These are phyloP conservation scores for Syngnathus scovelli DNA, from an alignment of 2,113 vertebrate genomes.

Conservation along the genomic window DNA sequence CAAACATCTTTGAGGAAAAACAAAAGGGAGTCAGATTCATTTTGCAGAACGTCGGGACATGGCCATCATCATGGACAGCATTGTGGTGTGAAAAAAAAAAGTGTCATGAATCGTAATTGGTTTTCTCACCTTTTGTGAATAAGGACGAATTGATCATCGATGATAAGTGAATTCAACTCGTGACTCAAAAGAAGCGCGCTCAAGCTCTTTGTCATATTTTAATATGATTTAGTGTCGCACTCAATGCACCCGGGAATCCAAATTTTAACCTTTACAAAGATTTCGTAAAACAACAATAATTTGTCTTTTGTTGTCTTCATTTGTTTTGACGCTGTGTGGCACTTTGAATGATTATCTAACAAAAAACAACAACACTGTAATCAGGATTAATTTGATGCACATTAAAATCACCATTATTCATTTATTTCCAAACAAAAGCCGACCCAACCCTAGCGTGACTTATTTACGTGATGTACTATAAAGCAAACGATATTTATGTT, in stretches of 20 bases:
- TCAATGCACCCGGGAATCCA: slow-evolving; percentile 2
- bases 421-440: no score
- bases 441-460: no score
- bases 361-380: no score
- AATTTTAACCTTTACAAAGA: background rate
- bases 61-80: slow-evolving; percentile 5
- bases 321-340: background rate
- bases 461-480: no score
- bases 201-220: slow-evolving; percentile 11
- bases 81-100: slow-evolving; percentile 32
- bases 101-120: slow-evolving; percentile 44
- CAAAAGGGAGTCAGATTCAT: background rate
- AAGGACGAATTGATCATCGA: slow-evolving; percentile 8
- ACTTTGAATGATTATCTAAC: no score
- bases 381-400: no score
- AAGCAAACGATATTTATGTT: slow-evolving; percentile 11
- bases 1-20: slow-evolving; percentile 1
- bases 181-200: slow-evolving; percentile 25
- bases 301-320: background rate
- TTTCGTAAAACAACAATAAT: background rate
- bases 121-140: slow-evolving; percentile 45
- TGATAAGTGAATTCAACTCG: slow-evolving; percentile 39
- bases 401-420: no score
- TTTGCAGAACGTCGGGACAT: slow-evolving; percentile 1
- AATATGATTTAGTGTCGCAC: background rate